These are phyloP conservation scores for Xiphophorus couchianus DNA, from an alignment of 2,113 vertebrate species.

Conservation along the genomic window DNA sequence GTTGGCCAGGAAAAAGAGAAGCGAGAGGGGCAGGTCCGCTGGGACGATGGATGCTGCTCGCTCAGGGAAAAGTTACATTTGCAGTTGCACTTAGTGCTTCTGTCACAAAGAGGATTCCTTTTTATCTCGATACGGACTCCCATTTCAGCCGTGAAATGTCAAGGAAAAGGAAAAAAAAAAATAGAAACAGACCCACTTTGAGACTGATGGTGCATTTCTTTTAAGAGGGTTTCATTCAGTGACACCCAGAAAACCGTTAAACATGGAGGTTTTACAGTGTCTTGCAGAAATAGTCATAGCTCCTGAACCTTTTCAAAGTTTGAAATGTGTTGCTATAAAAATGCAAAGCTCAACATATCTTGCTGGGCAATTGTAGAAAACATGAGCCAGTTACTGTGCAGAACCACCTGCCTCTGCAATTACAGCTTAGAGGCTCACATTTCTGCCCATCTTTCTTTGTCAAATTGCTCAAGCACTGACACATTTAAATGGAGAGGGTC, in stretches of 20 bases:
- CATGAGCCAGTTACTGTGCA: background rate
- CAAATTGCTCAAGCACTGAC: background rate
- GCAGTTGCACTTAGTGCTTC: constrained; percentile 38
- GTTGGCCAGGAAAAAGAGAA: constrained; percentile 46
- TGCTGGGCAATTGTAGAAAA: background rate
- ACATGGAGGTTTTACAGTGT: background rate
- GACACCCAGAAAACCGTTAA: constrained; percentile 14
- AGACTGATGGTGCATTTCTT: background rate
- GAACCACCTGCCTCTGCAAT: background rate
- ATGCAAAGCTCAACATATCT: background rate
- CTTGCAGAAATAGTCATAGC: background rate
- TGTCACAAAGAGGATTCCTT: constrained; percentile 42
- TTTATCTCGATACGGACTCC: constrained; percentile 20
- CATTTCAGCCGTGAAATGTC: constrained; percentile 25
- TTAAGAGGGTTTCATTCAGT: constrained; percentile 6
- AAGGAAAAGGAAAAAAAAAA: background rate
- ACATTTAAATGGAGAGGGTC: background rate
- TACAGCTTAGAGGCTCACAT: background rate
- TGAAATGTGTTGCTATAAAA: too few species aligned
- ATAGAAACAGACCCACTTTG: background rate
- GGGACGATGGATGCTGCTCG: constrained; percentile 58
- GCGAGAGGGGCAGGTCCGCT: constrained; percentile 39
- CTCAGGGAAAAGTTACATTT: constrained; percentile 67
- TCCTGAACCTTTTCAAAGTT: too few species aligned
- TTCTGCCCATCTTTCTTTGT: background rate